Percentiles rank a stretch among this genome's conserved stretches.
phyloP scores from a whole-genome alignment of 2,113 vertebrate genomes.

The Atractosteus spatula region DNA sequence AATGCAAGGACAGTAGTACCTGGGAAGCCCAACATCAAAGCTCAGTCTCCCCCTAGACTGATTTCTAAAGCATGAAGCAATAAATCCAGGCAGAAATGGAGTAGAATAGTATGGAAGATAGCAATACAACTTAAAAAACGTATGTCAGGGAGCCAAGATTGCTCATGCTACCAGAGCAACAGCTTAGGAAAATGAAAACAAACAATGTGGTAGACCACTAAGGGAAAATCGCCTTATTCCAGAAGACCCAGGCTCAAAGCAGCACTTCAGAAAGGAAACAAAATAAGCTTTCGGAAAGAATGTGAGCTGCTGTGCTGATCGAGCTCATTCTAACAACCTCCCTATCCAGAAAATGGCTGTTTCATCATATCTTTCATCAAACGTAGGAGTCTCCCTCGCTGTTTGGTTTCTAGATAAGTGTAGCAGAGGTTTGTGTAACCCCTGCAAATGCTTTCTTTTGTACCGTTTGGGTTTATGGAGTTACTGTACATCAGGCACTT shows the following conservation, averaged over 20 bases:
- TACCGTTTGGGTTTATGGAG: too few relatives aligned
- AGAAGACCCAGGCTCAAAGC: neutral
- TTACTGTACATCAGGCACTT: too few relatives aligned
- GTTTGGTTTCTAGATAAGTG: neutral
- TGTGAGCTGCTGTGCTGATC: slow-evolving; percentile 12
- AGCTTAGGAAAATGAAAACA: neutral
- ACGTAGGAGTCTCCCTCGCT: slow-evolving; percentile 27
- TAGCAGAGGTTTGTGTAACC: too few relatives aligned
- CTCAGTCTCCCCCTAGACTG: too few relatives aligned
- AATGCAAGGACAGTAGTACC: too few relatives aligned
- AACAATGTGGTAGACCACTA: neutral
- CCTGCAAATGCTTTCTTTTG: too few relatives aligned
- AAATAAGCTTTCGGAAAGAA: slow-evolving; percentile 33
- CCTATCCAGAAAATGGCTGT: slow-evolving; percentile 38
- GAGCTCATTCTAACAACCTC: slow-evolving; percentile 3
- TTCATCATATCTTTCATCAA: slow-evolving; percentile 37
- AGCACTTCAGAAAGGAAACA: neutral
- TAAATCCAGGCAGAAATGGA: too few relatives aligned
- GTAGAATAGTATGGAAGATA: too few relatives aligned
- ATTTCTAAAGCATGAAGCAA: too few relatives aligned
- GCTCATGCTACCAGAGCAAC: neutral
- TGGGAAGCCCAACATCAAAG: too few relatives aligned
- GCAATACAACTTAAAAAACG: too few relatives aligned
- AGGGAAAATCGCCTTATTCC: neutral
- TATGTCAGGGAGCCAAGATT: too few relatives aligned